Conservation (phyloP, 2,888 invertebrate species). For the Steinernema hermaphroditum region DNA sequence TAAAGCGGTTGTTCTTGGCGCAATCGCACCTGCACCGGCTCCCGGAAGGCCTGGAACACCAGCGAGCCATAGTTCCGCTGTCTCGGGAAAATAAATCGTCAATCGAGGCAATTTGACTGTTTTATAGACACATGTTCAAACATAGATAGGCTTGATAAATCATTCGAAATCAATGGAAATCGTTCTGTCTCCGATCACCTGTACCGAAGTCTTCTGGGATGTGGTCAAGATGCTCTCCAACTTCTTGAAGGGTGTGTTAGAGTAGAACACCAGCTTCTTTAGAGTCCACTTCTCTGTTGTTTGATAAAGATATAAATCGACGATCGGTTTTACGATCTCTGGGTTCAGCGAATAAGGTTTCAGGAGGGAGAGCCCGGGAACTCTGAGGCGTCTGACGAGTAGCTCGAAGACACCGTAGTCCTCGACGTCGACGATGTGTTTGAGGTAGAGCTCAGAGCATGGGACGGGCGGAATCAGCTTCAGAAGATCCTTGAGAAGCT, state of each 20-base stretch:
- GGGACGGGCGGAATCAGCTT: background rate
- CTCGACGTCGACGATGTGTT: background rate
- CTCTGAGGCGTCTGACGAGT: background rate
- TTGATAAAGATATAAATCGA: background rate
- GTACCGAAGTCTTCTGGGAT: background rate
- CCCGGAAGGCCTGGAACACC: too few relatives aligned
- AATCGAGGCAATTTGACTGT: too few relatives aligned
- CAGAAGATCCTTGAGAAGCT: background rate
- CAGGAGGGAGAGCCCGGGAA: background rate
- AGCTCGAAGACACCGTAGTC: background rate
- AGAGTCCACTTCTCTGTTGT: background rate
- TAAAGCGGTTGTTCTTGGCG: too few relatives aligned
- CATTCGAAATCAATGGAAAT: background rate
- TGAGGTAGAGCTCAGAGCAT: background rate
- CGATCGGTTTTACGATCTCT: background rate
- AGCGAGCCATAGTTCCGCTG: too few relatives aligned
- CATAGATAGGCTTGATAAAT: too few relatives aligned
- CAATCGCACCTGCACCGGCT: too few relatives aligned
- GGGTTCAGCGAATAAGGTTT: background rate
- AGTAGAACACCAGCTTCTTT: constrained; percentile 3
- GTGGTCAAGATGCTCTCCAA: background rate
- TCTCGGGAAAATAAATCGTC: too few relatives aligned
- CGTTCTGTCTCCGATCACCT: background rate
- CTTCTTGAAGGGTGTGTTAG: background rate
- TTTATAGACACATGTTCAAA: too few relatives aligned